phyloP scores from a whole-genome alignment of 2,797 vertebrate genomes.

The Smutsia gigantea region DNA sequence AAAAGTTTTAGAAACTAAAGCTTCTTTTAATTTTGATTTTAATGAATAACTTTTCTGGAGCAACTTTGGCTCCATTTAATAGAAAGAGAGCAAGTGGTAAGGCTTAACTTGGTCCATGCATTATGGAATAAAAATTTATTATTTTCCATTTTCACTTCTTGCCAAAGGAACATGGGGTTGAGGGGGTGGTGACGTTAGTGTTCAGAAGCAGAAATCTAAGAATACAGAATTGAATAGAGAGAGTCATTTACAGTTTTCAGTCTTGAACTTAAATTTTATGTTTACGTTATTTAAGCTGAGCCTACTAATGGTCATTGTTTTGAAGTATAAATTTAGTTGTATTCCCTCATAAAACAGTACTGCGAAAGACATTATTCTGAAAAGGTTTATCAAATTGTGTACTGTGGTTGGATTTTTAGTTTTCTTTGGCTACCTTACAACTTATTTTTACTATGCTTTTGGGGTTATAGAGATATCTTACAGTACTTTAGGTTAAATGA shows the following conservation, averaged over 20 bases:
- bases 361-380: background rate
- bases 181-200: background rate
- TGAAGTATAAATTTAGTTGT: background rate
- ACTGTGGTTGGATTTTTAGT: background rate
- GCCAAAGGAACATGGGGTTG: background rate
- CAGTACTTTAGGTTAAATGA: background rate
- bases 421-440: background rate
- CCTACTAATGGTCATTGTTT: background rate
- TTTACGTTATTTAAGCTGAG: background rate
- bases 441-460: background rate
- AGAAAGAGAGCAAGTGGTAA: background rate
- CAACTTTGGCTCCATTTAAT: background rate
- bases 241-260: background rate
- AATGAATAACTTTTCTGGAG: background rate
- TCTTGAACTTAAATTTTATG: background rate
- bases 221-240: background rate
- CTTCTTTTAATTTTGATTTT: slow-evolving; percentile 13
- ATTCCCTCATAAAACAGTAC: background rate
- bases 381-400: background rate
- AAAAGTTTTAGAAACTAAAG: background rate
- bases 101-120: background rate
- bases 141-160: background rate
- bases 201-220: background rate
- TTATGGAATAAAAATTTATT: background rate
- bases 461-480: background rate